Conservation (phyloP, 1,140 invertebrate species). For the Aphelinus atriplicis region DNA sequence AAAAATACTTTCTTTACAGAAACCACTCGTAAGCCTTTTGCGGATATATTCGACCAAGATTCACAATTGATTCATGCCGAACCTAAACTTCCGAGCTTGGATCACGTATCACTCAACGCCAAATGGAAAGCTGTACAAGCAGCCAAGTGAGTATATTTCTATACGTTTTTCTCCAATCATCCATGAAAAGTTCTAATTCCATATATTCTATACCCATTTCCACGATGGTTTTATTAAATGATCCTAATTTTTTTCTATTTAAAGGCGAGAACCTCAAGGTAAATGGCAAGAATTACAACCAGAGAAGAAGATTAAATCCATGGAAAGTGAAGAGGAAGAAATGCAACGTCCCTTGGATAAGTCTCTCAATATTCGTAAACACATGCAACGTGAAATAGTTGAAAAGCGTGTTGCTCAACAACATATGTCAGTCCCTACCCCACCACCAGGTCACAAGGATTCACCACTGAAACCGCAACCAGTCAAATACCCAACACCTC, state of each 20-base stretch:
- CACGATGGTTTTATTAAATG: not conserved
- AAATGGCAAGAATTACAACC: conserved; percentile 59
- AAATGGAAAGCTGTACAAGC: conserved; percentile 63
- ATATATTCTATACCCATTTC: too few species aligned
- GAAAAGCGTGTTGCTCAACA: conserved; percentile 55
- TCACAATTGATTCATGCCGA: conserved; percentile 60
- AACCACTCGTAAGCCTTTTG: conserved; percentile 61
- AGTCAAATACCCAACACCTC: conserved; percentile 60
- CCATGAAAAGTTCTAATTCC: too few species aligned
- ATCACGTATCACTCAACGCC: conserved; percentile 60
- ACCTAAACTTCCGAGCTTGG: conserved; percentile 58
- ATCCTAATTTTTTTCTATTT: conserved; percentile 9
- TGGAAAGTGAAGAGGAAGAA: conserved; percentile 60
- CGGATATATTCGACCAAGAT: conserved; percentile 64
- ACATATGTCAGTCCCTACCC: conserved; percentile 55
- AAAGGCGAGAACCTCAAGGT: conserved; percentile 55
- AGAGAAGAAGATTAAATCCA: conserved; percentile 51
- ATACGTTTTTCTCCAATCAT: too few species aligned
- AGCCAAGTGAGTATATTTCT: conserved; percentile 52
- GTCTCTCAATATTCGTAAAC: conserved; percentile 60
- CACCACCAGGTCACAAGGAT: conserved; percentile 61
- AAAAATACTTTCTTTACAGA: conserved; percentile 50
- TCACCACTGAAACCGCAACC: conserved; percentile 59
- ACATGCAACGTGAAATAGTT: conserved; percentile 61
- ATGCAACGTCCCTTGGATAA: conserved; percentile 60